Conservation (phyloP, 1,140 invertebrate genomes). For the Drosophila quadrilineata region DNA sequence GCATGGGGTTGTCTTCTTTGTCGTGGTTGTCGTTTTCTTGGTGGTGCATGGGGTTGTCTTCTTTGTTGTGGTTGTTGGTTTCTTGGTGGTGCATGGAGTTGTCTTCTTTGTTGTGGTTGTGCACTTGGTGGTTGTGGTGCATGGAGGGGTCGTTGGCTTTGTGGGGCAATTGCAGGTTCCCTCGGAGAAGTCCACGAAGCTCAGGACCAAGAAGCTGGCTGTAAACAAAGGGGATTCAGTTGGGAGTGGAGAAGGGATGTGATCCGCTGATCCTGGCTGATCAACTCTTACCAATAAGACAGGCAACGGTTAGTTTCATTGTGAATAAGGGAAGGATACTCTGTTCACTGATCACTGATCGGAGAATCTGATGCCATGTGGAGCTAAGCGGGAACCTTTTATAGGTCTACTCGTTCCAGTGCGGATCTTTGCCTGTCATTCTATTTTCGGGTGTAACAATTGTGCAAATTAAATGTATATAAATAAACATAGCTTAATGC, state of each 20-base stretch:
- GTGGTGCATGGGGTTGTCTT: background rate
- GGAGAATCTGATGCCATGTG: slow-evolving; percentile 2
- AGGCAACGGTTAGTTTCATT: slow-evolving; percentile 12
- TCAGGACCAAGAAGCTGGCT: slow-evolving; percentile 20
- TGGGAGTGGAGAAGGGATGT: background rate
- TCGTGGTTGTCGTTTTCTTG: too few species aligned
- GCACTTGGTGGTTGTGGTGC: background rate
- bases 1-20: background rate
- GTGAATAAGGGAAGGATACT: background rate
- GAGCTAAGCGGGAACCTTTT: background rate
- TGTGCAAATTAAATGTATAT: too few species aligned
- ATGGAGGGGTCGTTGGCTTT: background rate
- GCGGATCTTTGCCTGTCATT: too few species aligned
- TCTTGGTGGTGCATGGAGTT: too few species aligned
- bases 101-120: background rate
- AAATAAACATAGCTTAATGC: too few species aligned
- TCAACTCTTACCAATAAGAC: slow-evolving; percentile 16
- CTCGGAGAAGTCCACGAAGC: background rate
- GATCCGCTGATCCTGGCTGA: background rate
- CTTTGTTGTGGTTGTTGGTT: background rate
- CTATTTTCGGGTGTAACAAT: too few species aligned
- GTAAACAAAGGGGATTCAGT: background rate
- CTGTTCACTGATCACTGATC: background rate
- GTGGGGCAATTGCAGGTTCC: background rate
- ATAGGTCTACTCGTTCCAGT: background rate